Evolutionary conservation across 2,113 vertebrate genomes (phyloP).

Genomic region (Thamnaconus septentrionalis): DNA sequence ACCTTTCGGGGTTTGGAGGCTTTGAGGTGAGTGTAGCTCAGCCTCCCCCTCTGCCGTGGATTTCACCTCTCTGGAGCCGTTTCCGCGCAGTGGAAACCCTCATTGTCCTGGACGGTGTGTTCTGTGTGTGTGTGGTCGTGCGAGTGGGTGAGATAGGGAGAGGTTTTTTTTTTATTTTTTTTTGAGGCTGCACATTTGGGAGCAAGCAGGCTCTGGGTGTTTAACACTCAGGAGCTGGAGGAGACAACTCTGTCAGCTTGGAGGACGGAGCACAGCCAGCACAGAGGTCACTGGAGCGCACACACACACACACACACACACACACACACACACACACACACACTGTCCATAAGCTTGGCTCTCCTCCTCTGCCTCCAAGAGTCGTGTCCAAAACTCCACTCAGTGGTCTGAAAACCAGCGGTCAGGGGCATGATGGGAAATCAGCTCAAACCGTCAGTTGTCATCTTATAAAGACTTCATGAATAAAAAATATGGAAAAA

Average conservation of each 20-base stretch:
- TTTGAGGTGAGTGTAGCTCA: constrained; percentile 61
- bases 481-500: neutral
- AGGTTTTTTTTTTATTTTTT: constrained; percentile 20
- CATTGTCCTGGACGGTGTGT: constrained; percentile 19
- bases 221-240: constrained; percentile 67
- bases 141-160: constrained; percentile 65
- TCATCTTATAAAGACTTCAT: constrained; percentile 52
- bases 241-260: constrained; percentile 62
- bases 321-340: constrained; percentile 27
- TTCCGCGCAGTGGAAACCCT: constrained; percentile 41
- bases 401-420: constrained; percentile 62
- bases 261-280: constrained; percentile 61
- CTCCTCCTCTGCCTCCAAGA: constrained; percentile 30
- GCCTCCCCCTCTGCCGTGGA: constrained; percentile 13
- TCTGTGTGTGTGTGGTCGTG: constrained; percentile 22
- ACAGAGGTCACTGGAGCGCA: constrained; percentile 54
- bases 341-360: constrained; percentile 23
- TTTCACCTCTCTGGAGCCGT: constrained; percentile 59
- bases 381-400: constrained; percentile 62
- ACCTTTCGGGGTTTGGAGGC: constrained; percentile 55
- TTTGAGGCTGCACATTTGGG: constrained; percentile 62
- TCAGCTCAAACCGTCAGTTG: constrained; percentile 65
- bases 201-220: constrained; percentile 57
- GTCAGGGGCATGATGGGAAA: constrained; percentile 61
- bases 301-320: constrained; percentile 11